Evolutionary conservation across 2,888 invertebrate genomes (phyloP), one percentile per base, ranked within the genome.

Genomic region (Portevinia maculata): DNA sequence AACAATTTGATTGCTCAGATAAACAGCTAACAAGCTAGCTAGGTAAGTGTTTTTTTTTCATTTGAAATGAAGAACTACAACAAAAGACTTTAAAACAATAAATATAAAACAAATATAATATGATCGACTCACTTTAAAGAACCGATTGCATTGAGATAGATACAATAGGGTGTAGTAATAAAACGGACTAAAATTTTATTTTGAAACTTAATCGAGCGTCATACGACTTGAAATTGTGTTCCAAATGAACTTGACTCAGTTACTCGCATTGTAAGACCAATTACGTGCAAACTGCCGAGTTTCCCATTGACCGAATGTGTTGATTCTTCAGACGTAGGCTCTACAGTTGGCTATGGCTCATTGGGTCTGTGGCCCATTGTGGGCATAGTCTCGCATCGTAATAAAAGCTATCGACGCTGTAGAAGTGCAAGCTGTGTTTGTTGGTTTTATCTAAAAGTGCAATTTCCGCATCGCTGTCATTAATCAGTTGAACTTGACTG

Each of bases 401-500:
- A 15, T 34, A 6, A 57, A 11, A 67, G 50, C 44, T 74, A 67
- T 62, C 41, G 13, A 57, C 74, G 62, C 50, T 6, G 41, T 3
- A 9, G 37, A 57, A 57, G 44, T 69, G 74, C 69, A 69, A 64
- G 74, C 50, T 24, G 59, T 59, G 53, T 39, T 15, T 9, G 2
- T 24, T 28, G 37, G n/a, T 30, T 15, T 34, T 39, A 28, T 44
- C 53, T 48, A 62, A 30, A 57, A 59, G 59, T 71, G 75, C 64
- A 70, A 48, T 81, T 81, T 76, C 60, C 75, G 70, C 52, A 71
- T 75, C 75, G 53, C 39, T 9, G 48, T 34, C 46, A 69, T 79
- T 70, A 75, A 81, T 81, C 79, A 65, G 64, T 81, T 81, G 70
- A 81, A 81, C 81, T 81, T 76, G 81, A 81, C 70, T 81, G 76